Evolutionary conservation across 1,140 invertebrate species (phyloP).

Genomic region (Drosophila arizonae): DNA sequence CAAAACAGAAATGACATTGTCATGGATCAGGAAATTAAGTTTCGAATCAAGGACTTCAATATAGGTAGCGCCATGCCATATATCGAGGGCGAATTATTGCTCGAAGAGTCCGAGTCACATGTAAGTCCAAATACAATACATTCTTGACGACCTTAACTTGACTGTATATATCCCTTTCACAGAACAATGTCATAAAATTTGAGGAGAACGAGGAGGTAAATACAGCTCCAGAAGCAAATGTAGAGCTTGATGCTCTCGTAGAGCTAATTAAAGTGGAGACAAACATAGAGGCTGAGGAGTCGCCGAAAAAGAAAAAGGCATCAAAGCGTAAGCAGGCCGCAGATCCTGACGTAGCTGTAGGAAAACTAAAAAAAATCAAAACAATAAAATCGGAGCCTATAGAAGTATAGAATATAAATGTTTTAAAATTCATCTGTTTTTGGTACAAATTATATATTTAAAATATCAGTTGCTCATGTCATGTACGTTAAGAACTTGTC

Average conservation of each 20-base stretch:
- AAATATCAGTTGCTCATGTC: not conserved
- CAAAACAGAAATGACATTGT: slow-evolving; percentile 42
- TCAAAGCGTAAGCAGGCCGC: slow-evolving; percentile 46
- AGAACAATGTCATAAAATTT: slow-evolving; percentile 55
- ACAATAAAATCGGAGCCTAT: slow-evolving; percentile 70
- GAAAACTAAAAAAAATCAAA: slow-evolving; percentile 59
- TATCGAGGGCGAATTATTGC: slow-evolving; percentile 77
- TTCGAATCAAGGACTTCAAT: slow-evolving; percentile 78
- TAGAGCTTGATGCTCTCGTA: slow-evolving; percentile 63
- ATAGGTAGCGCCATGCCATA: slow-evolving; percentile 70
- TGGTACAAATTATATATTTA: slow-evolving; percentile 57
- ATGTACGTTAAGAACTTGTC: not conserved
- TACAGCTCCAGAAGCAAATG: slow-evolving; percentile 9
- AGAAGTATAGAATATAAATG: slow-evolving; percentile 31
- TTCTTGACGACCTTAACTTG: not conserved
- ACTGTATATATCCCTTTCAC: not conserved
- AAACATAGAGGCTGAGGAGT: not conserved
- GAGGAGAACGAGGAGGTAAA: slow-evolving; percentile 38
- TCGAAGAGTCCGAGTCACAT: slow-evolving; percentile 25
- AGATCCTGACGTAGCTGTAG: slow-evolving; percentile 8
- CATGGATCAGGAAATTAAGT: slow-evolving; percentile 73
- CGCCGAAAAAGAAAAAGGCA: slow-evolving; percentile 28
- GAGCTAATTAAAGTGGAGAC: slow-evolving; percentile 52
- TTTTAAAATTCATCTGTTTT: slow-evolving; percentile 9
- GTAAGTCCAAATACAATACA: slow-evolving; percentile 21